Base-by-base conservation (phyloP, 2,797 vertebrate genomes). In the Tokudaia muenninki region DNA sequence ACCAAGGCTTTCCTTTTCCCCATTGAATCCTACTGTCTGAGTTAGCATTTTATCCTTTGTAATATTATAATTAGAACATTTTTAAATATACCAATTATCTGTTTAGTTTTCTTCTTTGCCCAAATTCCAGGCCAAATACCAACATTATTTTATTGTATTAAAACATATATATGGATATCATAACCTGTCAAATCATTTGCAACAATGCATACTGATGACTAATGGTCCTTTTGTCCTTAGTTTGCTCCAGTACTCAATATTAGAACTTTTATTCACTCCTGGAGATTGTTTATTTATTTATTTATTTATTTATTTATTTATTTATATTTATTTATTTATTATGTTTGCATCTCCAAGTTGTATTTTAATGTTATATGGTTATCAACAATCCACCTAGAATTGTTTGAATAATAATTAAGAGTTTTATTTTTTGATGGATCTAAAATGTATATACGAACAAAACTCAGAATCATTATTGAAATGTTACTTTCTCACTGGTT, bases 361-460 rank as follows among this genome's bases (percentile, higher is more conserved):
- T 77, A 34, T 81, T n/a, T 77, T 82, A 67, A 7, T 87, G 47
- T 24, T 84, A 70, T 1, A 55, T n/a, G 44, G 29, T 87, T 19
- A 87, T 70, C 19, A 11, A 26, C 50, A 50, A 50, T 87, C 2
- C 29, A 93, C 7, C 0, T 21, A 29, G 17, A 90, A 77, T 1
- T 82, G n/a, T 81, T 87, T 55, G 75, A 2, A 19, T 52, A 26
- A 3, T 4, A 63, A n/a, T 37, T 41, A 34, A 75, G 3, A 57
- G 11, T 22, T 93, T 96, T 91, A 79, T 13, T 57, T 83, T 93
- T 13, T 87, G 55, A 93, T 52, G 14, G 4, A 65, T 72, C 83
- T 70, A 83, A 83, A 47, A 87, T 78, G n/a, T 34, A 4, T 57
- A 77, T 37, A 75, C 31, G 0, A 6, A 44, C 29, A 31, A 21